These are phyloP conservation scores for Schrankia costaestrigalis DNA, from an alignment of 2,888 invertebrate species.

Conservation along the genomic window DNA sequence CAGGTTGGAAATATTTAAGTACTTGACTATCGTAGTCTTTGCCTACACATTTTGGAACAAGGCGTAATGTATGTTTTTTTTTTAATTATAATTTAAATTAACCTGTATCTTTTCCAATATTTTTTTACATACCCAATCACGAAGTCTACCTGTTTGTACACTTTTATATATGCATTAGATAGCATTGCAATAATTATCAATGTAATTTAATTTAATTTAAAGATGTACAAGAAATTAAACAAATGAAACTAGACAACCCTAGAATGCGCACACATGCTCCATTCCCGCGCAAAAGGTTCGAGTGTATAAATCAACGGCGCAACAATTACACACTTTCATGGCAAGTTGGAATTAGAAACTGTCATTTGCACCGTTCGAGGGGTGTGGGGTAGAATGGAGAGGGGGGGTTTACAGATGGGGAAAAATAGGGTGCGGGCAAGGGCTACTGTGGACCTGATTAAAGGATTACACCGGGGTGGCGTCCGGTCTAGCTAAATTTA, in stretches of 20 bases:
- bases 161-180: too few species aligned
- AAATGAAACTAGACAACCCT: constrained; percentile 41
- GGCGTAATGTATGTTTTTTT: too few species aligned
- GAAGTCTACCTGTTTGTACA: too few species aligned
- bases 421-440: constrained; percentile 77
- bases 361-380: constrained; percentile 81
- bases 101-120: too few species aligned
- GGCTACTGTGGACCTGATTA: constrained; percentile 78
- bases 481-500: constrained; percentile 80
- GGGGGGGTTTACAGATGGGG: constrained; percentile 54
- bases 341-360: constrained; percentile 82
- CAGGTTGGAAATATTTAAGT: too few species aligned
- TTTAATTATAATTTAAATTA: too few species aligned
- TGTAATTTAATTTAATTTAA: neutral
- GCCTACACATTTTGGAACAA: too few species aligned
- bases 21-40: too few species aligned
- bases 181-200: too few species aligned
- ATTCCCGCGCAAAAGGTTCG: constrained; percentile 62
- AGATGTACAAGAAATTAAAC: too few species aligned
- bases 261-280: constrained; percentile 55
- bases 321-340: constrained; percentile 82
- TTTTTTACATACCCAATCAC: too few species aligned
- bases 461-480: constrained; percentile 76
- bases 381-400: constrained; percentile 40
- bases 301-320: constrained; percentile 79